Conservation (phyloP, 2,888 invertebrate genomes). For the Euphydryas editha region DNA sequence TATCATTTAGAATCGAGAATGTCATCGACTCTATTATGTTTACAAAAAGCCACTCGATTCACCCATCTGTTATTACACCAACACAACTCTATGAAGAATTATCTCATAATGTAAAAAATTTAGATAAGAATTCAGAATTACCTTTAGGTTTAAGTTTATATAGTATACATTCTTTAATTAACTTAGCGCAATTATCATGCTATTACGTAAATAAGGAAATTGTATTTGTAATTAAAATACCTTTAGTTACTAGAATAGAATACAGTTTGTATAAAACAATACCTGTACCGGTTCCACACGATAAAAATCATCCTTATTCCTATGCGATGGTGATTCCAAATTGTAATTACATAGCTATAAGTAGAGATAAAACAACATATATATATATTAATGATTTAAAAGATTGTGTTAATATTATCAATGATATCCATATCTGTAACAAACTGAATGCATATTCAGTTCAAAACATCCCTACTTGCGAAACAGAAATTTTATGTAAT, state of each 20-base stretch:
- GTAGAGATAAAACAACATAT: no score
- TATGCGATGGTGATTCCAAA: no score
- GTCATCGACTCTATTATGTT: slow-evolving; percentile 32
- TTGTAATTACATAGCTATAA: no score
- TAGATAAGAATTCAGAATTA: slow-evolving; percentile 16
- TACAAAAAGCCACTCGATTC: slow-evolving; percentile 32
- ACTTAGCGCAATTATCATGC: slow-evolving; percentile 23
- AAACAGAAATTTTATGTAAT: slow-evolving; percentile 1
- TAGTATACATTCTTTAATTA: slow-evolving; percentile 31
- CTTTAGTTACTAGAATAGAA: slow-evolving; percentile 18
- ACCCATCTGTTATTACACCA: slow-evolving; percentile 41
- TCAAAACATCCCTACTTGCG: not conserved
- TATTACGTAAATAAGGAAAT: slow-evolving; percentile 35
- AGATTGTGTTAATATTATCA: not conserved
- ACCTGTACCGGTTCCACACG: slow-evolving; percentile 35
- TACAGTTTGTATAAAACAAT: slow-evolving; percentile 35
- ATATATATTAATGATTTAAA: not conserved
- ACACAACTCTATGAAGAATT: slow-evolving; percentile 24
- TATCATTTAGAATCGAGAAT: slow-evolving; percentile 39
- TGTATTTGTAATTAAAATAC: slow-evolving; percentile 23
- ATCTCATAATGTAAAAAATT: slow-evolving; percentile 29
- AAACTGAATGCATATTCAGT: slow-evolving; percentile 1
- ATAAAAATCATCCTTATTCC: no score
- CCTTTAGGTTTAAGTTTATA: slow-evolving; percentile 23
- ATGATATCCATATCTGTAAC: not conserved